These are phyloP conservation scores for Heliconius congener DNA, from an alignment of 1,140 invertebrate species.

Conservation along the genomic window DNA sequence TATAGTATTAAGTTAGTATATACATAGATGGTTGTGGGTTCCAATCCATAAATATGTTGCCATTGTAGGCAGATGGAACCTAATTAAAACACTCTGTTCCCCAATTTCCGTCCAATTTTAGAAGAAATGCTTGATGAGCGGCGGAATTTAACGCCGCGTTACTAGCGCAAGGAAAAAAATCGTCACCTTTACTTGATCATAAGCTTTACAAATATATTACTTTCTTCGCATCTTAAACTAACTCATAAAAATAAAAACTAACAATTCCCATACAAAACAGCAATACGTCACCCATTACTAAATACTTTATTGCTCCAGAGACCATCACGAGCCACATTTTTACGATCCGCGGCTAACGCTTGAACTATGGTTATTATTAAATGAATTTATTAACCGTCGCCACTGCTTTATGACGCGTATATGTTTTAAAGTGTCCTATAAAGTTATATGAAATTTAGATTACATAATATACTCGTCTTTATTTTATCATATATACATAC, in stretches of 20 bases:
- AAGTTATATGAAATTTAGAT: neutral
- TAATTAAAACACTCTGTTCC: no score
- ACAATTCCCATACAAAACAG: neutral
- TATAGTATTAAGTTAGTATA: no score
- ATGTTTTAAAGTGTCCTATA: neutral
- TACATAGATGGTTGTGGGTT: no score
- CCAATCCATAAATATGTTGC: no score
- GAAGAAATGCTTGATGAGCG: no score
- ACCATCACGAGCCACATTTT: neutral
- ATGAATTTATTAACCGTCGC: constrained; percentile 2
- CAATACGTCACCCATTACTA: neutral
- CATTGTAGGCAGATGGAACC: no score
- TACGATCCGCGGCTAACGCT: neutral
- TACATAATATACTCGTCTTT: neutral
- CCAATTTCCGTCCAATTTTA: no score
- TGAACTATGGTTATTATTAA: constrained; percentile 8
- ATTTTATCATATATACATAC: no score
- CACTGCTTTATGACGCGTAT: constrained; percentile 2
- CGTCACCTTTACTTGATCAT: no score
- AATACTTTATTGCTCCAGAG: neutral
- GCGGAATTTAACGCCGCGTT: no score
- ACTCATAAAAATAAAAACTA: neutral
- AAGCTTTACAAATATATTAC: neutral
- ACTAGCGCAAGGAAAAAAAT: no score
- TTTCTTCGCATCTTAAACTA: neutral